Percentiles rank a stretch among this genome's conserved stretches.
These are phyloP conservation scores for Enteromius fasciolatus DNA, from an alignment of 2,797 vertebrate species.

Conservation along the genomic window DNA sequence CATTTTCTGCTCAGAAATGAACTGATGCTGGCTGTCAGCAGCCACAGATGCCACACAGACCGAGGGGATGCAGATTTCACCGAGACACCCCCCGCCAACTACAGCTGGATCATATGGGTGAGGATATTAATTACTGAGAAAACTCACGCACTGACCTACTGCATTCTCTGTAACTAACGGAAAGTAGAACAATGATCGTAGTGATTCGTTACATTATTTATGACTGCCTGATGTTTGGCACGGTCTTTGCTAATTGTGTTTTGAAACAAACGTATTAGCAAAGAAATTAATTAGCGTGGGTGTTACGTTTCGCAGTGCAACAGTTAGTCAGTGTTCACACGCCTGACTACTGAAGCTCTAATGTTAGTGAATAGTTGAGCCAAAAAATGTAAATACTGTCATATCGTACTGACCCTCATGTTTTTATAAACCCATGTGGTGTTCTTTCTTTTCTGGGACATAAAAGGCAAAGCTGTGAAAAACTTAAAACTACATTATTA, in stretches of 20 bases:
- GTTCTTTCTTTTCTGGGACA: not conserved
- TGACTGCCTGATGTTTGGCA: slow-evolving; percentile 5
- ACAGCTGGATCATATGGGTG: slow-evolving; percentile 41
- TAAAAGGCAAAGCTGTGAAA: not conserved
- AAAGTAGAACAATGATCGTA: slow-evolving; percentile 44
- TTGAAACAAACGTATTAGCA: slow-evolving; percentile 25
- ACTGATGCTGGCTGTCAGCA: slow-evolving; percentile 50
- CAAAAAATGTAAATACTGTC: not conserved
- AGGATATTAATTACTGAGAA: slow-evolving; percentile 56
- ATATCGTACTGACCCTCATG: not conserved
- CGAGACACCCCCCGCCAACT: slow-evolving; percentile 31
- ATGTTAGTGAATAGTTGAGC: not conserved
- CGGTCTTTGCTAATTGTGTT: slow-evolving; percentile 29
- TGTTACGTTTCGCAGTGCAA: not conserved
- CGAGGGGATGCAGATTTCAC: not conserved
- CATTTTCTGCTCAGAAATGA: slow-evolving; percentile 46
- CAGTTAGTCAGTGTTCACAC: slow-evolving; percentile 1
- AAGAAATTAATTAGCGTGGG: slow-evolving; percentile 27
- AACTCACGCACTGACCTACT: slow-evolving; percentile 39
- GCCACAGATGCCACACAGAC: slow-evolving; percentile 50
- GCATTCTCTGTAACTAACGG: slow-evolving; percentile 14
- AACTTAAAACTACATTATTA: too few relatives aligned
- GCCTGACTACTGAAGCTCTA: not conserved
- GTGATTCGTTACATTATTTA: slow-evolving; percentile 26
- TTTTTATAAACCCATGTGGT: not conserved